These are phyloP conservation scores for Zoanthus sociatus DNA, from an alignment of 92 coral and sea anemone genomes.

Conservation along the genomic window DNA sequence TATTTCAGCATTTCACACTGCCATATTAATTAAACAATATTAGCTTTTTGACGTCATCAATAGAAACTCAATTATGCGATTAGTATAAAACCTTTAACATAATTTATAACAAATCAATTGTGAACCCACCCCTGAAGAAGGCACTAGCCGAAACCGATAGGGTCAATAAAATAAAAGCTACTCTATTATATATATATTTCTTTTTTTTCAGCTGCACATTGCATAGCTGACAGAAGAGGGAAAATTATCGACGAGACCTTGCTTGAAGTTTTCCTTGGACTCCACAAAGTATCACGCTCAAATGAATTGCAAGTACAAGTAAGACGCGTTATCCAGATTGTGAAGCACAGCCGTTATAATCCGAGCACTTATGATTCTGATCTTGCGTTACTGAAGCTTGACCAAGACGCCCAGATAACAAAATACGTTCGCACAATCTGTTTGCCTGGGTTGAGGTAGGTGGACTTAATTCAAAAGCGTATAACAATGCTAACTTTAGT, in stretches of 20 bases:
- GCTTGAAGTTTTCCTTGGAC: constrained; percentile 77
- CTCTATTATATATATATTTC: not conserved
- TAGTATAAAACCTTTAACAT: too few species aligned
- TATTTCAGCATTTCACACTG: too few species aligned
- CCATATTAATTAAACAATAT: too few species aligned
- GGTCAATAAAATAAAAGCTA: too few species aligned
- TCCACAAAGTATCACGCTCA: constrained; percentile 61
- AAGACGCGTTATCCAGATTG: constrained; percentile 74
- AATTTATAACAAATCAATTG: too few species aligned
- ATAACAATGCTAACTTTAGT: not conserved
- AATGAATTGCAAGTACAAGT: constrained; percentile 84
- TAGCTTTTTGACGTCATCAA: too few species aligned
- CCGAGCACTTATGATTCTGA: constrained; percentile 80
- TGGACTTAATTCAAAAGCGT: not conserved
- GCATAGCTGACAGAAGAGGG: constrained; percentile 71
- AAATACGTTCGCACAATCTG: constrained; percentile 87
- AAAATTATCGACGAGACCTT: constrained; percentile 35
- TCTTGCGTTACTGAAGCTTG: constrained; percentile 84
- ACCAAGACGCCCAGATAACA: constrained; percentile 74
- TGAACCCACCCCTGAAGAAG: too few species aligned
- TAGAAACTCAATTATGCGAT: too few species aligned
- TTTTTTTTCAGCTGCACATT: constrained; percentile 86
- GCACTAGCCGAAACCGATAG: too few species aligned
- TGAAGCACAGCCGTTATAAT: constrained; percentile 74
- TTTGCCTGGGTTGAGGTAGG: constrained; percentile 88